Evolutionary conservation across 2,888 invertebrate genomes (phyloP), one percentile per base, ranked within the genome.

Genomic region (Zygaena filipendulae): DNA sequence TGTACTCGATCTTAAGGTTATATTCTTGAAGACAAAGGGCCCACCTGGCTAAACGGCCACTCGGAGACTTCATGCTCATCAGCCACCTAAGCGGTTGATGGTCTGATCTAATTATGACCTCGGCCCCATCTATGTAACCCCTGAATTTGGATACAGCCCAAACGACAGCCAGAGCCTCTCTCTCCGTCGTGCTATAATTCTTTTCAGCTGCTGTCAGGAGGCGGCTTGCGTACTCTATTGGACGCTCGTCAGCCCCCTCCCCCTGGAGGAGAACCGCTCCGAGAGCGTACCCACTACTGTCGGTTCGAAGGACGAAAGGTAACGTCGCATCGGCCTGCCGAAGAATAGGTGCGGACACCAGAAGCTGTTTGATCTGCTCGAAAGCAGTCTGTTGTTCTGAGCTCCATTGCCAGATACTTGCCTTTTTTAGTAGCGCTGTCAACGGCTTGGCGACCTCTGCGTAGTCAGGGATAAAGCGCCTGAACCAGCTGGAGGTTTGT

Each of bases 11-110:
- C 1, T 46, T 39, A 5, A 64, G 36, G 16, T 61, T 43, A 35
- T 49, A 66, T 3, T 41, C 35, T 35, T 63, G 55, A 2, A 74
- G 30, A 6, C 38, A 27, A 7, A 72, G 26, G 0, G 58, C 54
- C 74, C 71, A 77, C 21, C 71, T 33, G 1, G 59, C 59, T 1
- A 79, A 36, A 13, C 71, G 34, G 11, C 63, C 62, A 8, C 52
- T 45, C 0, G 58, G 54, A 5, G 61, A 45, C 33, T 63, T 61
- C 3, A 66, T 14, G 0, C 42, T 39, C 35, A 59, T 37, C 3
- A 75, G 34, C 58, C 64, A 70, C 27, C 47, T 45, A 8, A 80
- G 40, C 0, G 69, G 61, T 36, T 55, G 54, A 35, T 68, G 69
- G 39, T 69, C 68, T 0, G 56, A 59, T 4, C 42, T 36, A 1